A percentile compares a stretch with the other conserved stretches of the same genome.
phyloP scores from a whole-genome alignment of 2,888 invertebrate genomes.

The Scrobipalpa atriplicella region DNA sequence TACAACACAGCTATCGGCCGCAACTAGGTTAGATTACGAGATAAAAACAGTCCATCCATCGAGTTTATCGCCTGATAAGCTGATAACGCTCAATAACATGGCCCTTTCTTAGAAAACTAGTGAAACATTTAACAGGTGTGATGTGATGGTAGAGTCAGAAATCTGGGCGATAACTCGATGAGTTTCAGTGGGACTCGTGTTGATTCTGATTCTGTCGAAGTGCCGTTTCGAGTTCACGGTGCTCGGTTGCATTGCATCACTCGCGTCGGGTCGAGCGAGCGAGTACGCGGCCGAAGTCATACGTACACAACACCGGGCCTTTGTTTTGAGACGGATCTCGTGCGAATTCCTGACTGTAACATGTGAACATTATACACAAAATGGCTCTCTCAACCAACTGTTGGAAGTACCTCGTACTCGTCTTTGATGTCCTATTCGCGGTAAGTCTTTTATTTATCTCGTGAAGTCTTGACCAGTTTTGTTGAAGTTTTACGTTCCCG shows the following conservation, averaged over 20 bases:
- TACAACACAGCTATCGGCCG: conserved; percentile 9
- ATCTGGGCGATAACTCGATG: conserved; percentile 45
- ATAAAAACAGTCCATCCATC: conserved; percentile 35
- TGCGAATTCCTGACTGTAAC: conserved; percentile 59
- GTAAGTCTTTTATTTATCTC: conserved; percentile 59
- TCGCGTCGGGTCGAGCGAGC: conserved; percentile 43
- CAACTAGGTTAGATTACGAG: conserved; percentile 71
- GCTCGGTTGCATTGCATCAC: conserved; percentile 59
- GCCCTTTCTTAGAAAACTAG: background rate
- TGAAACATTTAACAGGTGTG: conserved; percentile 4
- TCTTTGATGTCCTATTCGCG: conserved; percentile 75
- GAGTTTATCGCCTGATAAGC: conserved; percentile 52
- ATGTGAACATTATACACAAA: conserved; percentile 65
- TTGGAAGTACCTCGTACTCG: conserved; percentile 78
- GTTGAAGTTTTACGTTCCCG: conserved; percentile 37
- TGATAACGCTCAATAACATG: conserved; percentile 50
- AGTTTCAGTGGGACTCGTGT: conserved; percentile 50
- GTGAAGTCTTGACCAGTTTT: background rate
- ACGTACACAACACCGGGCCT: conserved; percentile 63
- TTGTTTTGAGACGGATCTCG: conserved; percentile 67
- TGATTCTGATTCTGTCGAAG: background rate
- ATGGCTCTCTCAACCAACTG: conserved; percentile 78
- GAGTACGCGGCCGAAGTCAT: conserved; percentile 30
- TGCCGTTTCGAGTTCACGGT: conserved; percentile 35
- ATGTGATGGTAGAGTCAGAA: no score